phyloP scores from a whole-genome alignment of 2,888 invertebrate species.

The Agrypnus murinus region DNA sequence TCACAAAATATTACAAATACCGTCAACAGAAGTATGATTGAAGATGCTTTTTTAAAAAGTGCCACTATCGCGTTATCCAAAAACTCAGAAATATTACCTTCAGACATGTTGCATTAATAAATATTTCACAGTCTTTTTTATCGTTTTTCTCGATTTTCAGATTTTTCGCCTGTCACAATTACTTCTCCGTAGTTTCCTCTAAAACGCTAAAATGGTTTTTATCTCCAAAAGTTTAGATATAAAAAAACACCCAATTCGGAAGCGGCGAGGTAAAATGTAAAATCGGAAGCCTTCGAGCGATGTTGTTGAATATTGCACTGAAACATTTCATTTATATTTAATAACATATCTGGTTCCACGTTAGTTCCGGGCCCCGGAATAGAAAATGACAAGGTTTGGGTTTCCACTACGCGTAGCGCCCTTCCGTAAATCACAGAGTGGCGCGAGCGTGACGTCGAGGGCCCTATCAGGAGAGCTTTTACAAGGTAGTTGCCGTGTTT shows the following conservation, averaged over 20 bases:
- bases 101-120: no score
- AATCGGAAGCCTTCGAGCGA: neutral
- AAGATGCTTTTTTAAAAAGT: no score
- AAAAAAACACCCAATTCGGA: neutral
- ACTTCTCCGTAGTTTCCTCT: neutral
- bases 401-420: conserved; percentile 12
- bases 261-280: conserved; percentile 2
- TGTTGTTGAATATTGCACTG: conserved; percentile 23
- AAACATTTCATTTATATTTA: conserved; percentile 39
- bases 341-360: conserved; percentile 33
- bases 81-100: no score
- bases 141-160: no score
- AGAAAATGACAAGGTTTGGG: conserved; percentile 32
- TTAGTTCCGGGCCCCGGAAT: conserved; percentile 35
- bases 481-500: conserved; percentile 8
- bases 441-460: conserved; percentile 15
- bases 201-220: neutral
- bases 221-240: neutral
- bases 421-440: conserved; percentile 29
- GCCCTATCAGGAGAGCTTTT: conserved; percentile 22
- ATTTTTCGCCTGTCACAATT: no score
- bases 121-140: no score
- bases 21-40: no score
- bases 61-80: no score
- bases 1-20: no score